Percentiles rank a stretch among this genome's conserved stretches.
phyloP scores from a whole-genome alignment of 2,888 invertebrate genomes.

The Myathropa florea region DNA sequence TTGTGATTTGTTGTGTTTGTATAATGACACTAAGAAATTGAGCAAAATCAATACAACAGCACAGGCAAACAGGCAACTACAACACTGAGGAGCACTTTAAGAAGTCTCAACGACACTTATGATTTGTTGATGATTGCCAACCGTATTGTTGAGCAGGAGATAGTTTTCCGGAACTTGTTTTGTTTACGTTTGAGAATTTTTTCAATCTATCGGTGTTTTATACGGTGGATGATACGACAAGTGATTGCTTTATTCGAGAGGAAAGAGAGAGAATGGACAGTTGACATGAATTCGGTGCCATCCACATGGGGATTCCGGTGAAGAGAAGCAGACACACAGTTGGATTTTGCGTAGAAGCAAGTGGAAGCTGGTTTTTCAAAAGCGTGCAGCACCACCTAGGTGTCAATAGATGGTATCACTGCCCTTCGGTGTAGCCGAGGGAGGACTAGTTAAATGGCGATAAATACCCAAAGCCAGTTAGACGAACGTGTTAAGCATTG shows the following conservation, averaged over 20 bases:
- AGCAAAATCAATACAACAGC: background rate
- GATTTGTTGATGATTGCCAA: background rate
- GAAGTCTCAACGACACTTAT: background rate
- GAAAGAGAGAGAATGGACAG: background rate
- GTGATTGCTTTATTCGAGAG: background rate
- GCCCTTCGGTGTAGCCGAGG: background rate
- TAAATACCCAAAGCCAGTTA: no score
- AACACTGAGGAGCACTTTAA: slow-evolving; percentile 1
- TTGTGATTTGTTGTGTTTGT: background rate
- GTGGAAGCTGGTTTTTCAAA: background rate
- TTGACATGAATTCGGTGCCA: no score
- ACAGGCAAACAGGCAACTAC: background rate
- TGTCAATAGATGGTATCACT: background rate
- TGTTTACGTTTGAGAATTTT: slow-evolving; percentile 30
- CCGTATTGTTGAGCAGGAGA: background rate
- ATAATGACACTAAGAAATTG: no score
- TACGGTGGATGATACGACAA: slow-evolving; percentile 15
- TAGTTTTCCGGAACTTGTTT: no score
- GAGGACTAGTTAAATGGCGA: background rate
- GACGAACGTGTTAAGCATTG: background rate
- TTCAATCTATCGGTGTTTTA: background rate
- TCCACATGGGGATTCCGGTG: no score
- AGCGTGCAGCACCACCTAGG: background rate
- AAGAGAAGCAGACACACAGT: background rate
- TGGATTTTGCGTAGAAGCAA: background rate